Evolutionary conservation across 2,797 vertebrate species (phyloP).

Genomic region (Sarcophilus harrisii): DNA sequence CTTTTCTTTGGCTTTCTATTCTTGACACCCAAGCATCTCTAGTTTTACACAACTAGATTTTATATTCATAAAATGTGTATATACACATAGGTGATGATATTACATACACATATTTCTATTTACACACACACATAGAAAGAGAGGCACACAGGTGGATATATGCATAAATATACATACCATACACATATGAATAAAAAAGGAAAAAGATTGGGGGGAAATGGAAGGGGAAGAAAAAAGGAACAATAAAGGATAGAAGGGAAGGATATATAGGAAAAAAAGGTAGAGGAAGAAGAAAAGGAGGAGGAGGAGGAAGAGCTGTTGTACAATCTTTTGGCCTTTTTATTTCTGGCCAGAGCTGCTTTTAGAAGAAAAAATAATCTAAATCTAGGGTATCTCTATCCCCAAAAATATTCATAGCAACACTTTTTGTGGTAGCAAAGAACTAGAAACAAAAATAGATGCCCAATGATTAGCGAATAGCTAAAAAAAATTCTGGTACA

Average conservation of each 20-base stretch:
- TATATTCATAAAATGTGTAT: neutral
- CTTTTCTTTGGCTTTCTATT: neutral
- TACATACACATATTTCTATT: no score
- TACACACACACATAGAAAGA: neutral
- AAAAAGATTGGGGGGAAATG: neutral
- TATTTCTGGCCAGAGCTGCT: neutral
- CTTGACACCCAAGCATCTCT: neutral
- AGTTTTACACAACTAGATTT: neutral
- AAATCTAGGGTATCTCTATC: neutral
- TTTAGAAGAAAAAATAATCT: neutral
- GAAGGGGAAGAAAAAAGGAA: neutral
- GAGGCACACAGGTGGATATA: neutral
- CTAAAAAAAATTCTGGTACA: neutral
- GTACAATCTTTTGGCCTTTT: neutral
- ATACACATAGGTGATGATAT: no score
- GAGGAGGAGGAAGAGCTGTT: neutral
- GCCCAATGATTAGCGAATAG: neutral
- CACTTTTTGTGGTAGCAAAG: neutral
- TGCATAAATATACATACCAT: neutral
- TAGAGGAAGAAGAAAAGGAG: neutral
- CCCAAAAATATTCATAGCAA: neutral
- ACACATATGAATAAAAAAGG: neutral
- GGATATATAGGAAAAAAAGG: neutral
- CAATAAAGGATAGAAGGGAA: neutral
- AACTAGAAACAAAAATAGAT: neutral